Evolutionary conservation across 2,797 vertebrate species (phyloP), one percentile per base, ranked within the genome.

Genomic region (Danio tinwini): DNA sequence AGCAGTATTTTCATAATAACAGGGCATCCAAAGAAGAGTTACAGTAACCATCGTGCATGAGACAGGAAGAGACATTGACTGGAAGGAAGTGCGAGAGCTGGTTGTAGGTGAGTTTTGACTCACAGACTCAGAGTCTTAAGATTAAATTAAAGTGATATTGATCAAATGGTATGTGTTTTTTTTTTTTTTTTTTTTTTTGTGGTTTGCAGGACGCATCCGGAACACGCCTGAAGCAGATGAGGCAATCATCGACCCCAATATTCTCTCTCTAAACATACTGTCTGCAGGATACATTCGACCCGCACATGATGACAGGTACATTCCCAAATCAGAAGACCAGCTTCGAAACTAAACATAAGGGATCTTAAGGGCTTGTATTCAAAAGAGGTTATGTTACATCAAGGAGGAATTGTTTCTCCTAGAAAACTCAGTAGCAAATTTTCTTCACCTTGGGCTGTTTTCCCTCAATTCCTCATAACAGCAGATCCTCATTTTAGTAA

Each of bases 1-100:
- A 59, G 47, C 52, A 49, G 14, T 11, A 37, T 73, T 63, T 78
- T 70, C 14, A 56, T 75, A 11, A 55, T 73, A 13, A 86, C 67
- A 99, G 98, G 98, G 98, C 80, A 98, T 99, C 79, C 98, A 99
- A 90, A 95, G 98, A 81, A 95, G 98, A 86, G 94, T 99, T 81
- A 93, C 96, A 0, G 94, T 99, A 56, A 99, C 97, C 0, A 94
- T 99, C 69, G 95, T 99, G 44, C 98, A 99, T 0, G 98, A 99
- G 86, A 94, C 97, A 0, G 96, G 96, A 58, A 95, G 94, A 64
- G 96, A 98, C 70, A 93, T 98, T 73, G 93, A 90, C 80, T 99
- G 98, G 98, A 97, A 94, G 84, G 98, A 99, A 82, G 94, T 99
- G 65, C 94, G 96, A 3, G 98, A 99, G 88, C 94, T 99, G 74